Conservation (phyloP, 1,140 invertebrate species). For the Zaprionus taronus region DNA sequence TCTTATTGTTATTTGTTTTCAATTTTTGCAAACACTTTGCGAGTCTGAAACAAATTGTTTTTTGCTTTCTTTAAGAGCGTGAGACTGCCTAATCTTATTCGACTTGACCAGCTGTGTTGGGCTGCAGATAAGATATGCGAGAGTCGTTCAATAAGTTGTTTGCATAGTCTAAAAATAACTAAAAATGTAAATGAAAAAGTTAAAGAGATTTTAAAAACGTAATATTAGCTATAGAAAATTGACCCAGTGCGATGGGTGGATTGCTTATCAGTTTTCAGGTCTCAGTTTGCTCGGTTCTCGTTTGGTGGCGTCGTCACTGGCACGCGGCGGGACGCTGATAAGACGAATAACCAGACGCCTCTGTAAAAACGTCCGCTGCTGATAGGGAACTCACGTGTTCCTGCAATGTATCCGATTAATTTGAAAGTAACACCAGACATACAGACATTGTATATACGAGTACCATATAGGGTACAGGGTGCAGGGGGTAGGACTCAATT, state of each 20-base stretch:
- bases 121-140: slow-evolving; percentile 27
- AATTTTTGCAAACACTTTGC: slow-evolving; percentile 25
- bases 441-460: neutral
- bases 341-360: slow-evolving; percentile 57
- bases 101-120: slow-evolving; percentile 24
- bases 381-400: slow-evolving; percentile 65
- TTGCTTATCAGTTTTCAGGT: slow-evolving; percentile 53
- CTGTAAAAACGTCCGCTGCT: slow-evolving; percentile 20
- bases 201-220: neutral
- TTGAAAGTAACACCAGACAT: slow-evolving; percentile 11
- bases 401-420: slow-evolving; percentile 54
- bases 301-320: slow-evolving; percentile 32
- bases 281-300: neutral
- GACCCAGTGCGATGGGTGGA: slow-evolving; percentile 44
- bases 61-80: neutral
- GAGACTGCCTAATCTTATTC: neutral
- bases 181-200: too few relatives aligned
- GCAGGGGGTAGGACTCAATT: slow-evolving; percentile 1
- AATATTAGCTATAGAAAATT: slow-evolving; percentile 15
- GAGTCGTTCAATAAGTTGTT: slow-evolving; percentile 1
- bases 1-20: slow-evolving; percentile 18
- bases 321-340: slow-evolving; percentile 70
- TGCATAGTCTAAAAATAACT: neutral
- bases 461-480: neutral
- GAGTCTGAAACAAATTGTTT: slow-evolving; percentile 9